Evolutionary conservation across 1,140 invertebrate species (phyloP).

Genomic region (Cydia fagiglandana): DNA sequence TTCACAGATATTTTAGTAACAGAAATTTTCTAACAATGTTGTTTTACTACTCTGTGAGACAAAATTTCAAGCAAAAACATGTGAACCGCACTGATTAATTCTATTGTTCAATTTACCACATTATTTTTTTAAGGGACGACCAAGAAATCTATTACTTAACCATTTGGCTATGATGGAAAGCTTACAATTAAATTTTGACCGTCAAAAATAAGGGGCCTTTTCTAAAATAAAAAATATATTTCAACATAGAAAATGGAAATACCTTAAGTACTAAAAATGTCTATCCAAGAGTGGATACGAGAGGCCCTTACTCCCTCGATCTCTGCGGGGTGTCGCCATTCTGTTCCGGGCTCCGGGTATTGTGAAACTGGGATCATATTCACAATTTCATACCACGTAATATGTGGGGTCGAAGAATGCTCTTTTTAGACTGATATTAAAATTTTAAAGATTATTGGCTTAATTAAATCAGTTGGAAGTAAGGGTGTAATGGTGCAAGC

Average conservation of each 20-base stretch:
- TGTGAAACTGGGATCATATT: slow-evolving; percentile 16
- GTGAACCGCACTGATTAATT: too few relatives aligned
- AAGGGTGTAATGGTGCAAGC: neutral
- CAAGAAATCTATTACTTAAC: too few relatives aligned
- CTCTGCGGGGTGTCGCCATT: slow-evolving; percentile 4
- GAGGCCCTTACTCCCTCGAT: slow-evolving; percentile 1
- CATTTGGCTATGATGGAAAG: too few relatives aligned
- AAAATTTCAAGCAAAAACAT: too few relatives aligned
- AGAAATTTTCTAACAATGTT: too few relatives aligned
- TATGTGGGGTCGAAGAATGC: slow-evolving; percentile 7
- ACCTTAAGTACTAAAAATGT: neutral
- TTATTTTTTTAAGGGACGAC: too few relatives aligned
- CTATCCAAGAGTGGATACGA: neutral
- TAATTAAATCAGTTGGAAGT: neutral
- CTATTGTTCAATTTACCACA: too few relatives aligned
- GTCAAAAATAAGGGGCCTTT: neutral
- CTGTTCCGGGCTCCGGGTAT: neutral
- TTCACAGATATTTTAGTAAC: too few relatives aligned
- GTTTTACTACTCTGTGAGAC: too few relatives aligned
- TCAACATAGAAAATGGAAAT: neutral
- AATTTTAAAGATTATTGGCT: slow-evolving; percentile 21
- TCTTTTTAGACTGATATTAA: slow-evolving; percentile 17
- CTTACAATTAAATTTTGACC: too few relatives aligned
- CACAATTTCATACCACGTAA: neutral
- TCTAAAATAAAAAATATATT: neutral